These are phyloP conservation scores for Plebejus anna DNA, from an alignment of 2,888 invertebrate species.

Conservation along the genomic window DNA sequence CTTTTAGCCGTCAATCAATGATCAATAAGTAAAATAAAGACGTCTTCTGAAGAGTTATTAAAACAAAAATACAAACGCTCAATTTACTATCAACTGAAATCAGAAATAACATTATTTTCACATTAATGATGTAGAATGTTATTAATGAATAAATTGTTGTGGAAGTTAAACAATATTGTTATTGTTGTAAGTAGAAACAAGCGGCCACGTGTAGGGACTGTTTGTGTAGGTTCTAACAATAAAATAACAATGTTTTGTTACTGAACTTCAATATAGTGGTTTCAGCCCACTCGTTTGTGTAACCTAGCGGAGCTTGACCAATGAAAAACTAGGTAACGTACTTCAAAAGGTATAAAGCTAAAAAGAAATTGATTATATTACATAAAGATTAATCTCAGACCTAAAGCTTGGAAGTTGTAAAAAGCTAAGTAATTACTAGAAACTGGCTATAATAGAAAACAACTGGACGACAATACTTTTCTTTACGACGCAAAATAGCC, in stretches of 20 bases:
- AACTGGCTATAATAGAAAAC: background rate
- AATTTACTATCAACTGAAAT: no score
- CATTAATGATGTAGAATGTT: background rate
- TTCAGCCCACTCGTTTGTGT: background rate
- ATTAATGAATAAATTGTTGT: background rate
- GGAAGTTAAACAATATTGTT: slow-evolving; percentile 25
- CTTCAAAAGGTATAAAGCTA: background rate
- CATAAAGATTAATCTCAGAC: background rate
- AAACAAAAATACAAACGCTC: no score
- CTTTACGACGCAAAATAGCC: background rate
- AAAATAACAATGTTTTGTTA: slow-evolving; percentile 25
- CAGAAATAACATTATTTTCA: no score
- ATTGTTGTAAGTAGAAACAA: slow-evolving; percentile 24
- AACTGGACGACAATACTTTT: background rate
- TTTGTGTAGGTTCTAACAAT: slow-evolving; percentile 17
- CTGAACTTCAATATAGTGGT: slow-evolving; percentile 20
- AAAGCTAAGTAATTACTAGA: background rate
- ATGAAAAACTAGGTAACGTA: background rate
- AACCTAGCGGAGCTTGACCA: background rate
- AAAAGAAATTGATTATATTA: background rate
- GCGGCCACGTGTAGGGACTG: slow-evolving; percentile 18
- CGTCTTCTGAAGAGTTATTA: no score
- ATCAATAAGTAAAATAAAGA: no score
- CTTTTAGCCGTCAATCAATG: no score
- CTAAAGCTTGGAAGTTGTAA: background rate